Evolutionary conservation across 1,140 invertebrate species (phyloP).

Genomic region (Triops longicaudatus): DNA sequence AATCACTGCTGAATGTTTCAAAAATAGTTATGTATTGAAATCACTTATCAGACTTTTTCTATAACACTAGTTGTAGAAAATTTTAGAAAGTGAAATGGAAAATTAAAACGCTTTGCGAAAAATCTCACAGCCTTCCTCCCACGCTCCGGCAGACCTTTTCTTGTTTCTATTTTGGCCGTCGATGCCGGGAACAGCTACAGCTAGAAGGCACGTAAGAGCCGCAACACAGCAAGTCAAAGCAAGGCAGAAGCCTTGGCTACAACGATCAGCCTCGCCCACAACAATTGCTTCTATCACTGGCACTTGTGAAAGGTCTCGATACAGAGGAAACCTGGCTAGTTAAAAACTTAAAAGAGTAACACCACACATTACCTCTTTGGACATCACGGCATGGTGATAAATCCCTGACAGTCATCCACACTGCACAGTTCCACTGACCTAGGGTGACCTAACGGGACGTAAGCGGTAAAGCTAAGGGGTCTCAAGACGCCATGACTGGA

Average conservation of each 20-base stretch:
- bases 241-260: slow-evolving; percentile 6
- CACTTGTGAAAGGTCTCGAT: background rate
- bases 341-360: background rate
- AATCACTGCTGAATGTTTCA: too few relatives aligned
- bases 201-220: background rate
- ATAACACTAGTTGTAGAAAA: too few relatives aligned
- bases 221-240: slow-evolving; percentile 11
- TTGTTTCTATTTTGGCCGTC: background rate
- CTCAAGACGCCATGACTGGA: slow-evolving; percentile 7
- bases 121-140: background rate
- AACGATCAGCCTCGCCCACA: slow-evolving; percentile 13
- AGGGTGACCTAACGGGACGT: background rate
- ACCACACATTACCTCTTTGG: slow-evolving; percentile 1
- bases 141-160: background rate
- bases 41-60: too few relatives aligned
- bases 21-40: too few relatives aligned
- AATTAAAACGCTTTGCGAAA: background rate
- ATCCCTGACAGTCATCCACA: slow-evolving; percentile 6
- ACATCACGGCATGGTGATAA: slow-evolving; percentile 5
- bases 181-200: background rate
- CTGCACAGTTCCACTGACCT: slow-evolving; percentile 7
- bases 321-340: background rate
- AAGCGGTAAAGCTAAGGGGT: background rate
- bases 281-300: slow-evolving; percentile 10
- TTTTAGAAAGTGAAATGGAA: too few relatives aligned